Evolutionary conservation across 2,113 vertebrate species (phyloP), one percentile per base, ranked within the genome.

Genomic region (Urocolius indicus): DNA sequence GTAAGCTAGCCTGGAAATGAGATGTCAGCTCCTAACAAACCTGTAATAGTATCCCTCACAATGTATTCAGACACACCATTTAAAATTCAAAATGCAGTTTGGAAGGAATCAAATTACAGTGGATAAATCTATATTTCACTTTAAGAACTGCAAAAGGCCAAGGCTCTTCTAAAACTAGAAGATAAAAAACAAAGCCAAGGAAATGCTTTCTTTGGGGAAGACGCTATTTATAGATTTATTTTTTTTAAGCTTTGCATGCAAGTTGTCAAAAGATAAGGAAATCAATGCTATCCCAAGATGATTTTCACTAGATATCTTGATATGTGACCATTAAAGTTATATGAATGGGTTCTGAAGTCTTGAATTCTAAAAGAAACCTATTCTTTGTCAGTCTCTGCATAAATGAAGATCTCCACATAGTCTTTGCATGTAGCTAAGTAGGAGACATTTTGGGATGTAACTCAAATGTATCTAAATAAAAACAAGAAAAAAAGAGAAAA

Each of bases 71-170:
- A 67, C 73, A 69, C 32, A 78, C 68, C 84, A 86, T 79, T 71
- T 91, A 81, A 73, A 86, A 93, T 90, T 84, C 91, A 92, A 94
- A 94, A 93, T 74, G 75, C 68, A 77, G 73, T 68, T 89, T 58
- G 77, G 58, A 83, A 85, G 82, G 61, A 91, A 94, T 94, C 22
- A 8, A 84, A 90, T 90, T 88, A 84, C 48, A 79, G 30, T 6
- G 32, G 45, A 72, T 78, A 91, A 91, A 87, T 89, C 52, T 72
- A 81, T 75, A 73, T 82, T 95, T 91, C 54, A 82, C 58, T 79
- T 63, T 46, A 79, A 81, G 41, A 78, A 72, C 45, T 89, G 85
- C 62, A 68, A 54, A 92, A 95, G 76, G 58, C 62, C 78, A 90
- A 92, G 80, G 20, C 68, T 85, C 51, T 52, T 81, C 29, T 57